Base-by-base conservation (phyloP, 35 echinoderm and acorn worm species). In the Chiridota heheva region DNA sequence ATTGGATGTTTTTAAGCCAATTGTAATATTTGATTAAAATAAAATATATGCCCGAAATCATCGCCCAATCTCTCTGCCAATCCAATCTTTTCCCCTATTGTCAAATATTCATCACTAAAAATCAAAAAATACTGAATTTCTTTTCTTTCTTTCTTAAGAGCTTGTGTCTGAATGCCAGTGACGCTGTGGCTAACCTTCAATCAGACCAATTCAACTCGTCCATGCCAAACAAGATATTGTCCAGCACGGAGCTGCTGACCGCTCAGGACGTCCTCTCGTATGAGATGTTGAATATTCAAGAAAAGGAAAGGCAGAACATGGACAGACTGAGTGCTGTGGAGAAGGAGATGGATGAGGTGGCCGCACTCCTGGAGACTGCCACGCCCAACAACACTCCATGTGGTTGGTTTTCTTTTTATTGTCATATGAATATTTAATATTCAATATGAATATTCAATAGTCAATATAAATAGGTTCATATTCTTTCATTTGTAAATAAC, bases 361-460 rank as follows among this genome's bases (percentile, higher is more conserved):
- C 57, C 8, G 75, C 69, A 46, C 71, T 28, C 16, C 82, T 55
- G 32, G 70, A 81, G 24, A 66, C 69, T 7, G 59, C 84, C 24
- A 97, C 94, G 34, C 94, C 94, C 77, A 91, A 97, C 84, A 97
- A 97, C 59, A 97, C 94, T 3, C 94, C 94, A 7, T 77, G 86
- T 36, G 94, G 94, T 91, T 38, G 69, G 94, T 83, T 7, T 32
- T 22, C 48, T 22, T 53, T 22, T 8, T 7, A 70, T 70, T 38
- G n/a, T n/a, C n/a, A n/a, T n/a, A n/a, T n/a, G n/a, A n/a, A n/a
- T n/a, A n/a, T n/a, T n/a, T n/a, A n/a, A n/a, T n/a, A n/a, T n/a
- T n/a, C n/a, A n/a, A n/a, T n/a, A n/a, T n/a, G n/a, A n/a, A n/a
- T n/a, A n/a, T n/a, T n/a, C n/a, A n/a, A n/a, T n/a, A n/a, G n/a